These are phyloP conservation scores for Tinea trinotella DNA, from an alignment of 2,888 invertebrate genomes.

Conservation along the genomic window DNA sequence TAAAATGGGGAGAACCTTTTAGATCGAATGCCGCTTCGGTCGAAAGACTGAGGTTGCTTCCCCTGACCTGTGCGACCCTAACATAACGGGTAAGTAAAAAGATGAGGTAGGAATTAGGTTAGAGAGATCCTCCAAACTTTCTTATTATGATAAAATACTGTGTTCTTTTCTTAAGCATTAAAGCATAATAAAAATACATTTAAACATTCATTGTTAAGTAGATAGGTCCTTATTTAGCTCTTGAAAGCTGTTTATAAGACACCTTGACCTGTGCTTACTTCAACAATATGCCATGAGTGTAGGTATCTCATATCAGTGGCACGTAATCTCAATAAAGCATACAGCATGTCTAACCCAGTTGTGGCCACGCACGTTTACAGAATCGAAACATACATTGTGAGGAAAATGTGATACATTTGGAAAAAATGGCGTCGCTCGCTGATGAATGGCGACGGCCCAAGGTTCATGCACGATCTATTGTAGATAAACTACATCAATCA, in stretches of 20 bases:
- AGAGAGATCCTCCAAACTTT: too few relatives aligned
- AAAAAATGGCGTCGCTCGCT: constrained; percentile 9
- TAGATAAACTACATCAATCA: not conserved
- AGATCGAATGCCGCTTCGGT: too few relatives aligned
- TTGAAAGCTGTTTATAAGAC: constrained; percentile 57
- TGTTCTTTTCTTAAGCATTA: not conserved
- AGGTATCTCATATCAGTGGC: constrained; percentile 66
- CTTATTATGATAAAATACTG: too few relatives aligned
- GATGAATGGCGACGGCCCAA: constrained; percentile 7
- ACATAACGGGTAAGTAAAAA: too few relatives aligned
- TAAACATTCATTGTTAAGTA: not conserved
- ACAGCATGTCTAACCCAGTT: constrained; percentile 60
- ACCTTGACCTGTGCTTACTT: constrained; percentile 56
- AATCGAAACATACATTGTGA: constrained; percentile 11
- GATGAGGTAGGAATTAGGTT: too few relatives aligned
- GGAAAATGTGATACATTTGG: constrained; percentile 12
- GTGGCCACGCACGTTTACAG: constrained; percentile 27
- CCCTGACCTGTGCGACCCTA: too few relatives aligned
- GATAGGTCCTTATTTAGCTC: constrained; percentile 51
- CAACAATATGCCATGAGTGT: constrained; percentile 38
- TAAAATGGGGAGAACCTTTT: too few relatives aligned
- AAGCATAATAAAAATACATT: not conserved
- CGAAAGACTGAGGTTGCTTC: too few relatives aligned
- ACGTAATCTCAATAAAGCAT: constrained; percentile 69
- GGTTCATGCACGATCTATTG: constrained; percentile 2